These are phyloP conservation scores for Hirtodrosophila histrioides DNA, from an alignment of 2,888 invertebrate species.

Conservation along the genomic window DNA sequence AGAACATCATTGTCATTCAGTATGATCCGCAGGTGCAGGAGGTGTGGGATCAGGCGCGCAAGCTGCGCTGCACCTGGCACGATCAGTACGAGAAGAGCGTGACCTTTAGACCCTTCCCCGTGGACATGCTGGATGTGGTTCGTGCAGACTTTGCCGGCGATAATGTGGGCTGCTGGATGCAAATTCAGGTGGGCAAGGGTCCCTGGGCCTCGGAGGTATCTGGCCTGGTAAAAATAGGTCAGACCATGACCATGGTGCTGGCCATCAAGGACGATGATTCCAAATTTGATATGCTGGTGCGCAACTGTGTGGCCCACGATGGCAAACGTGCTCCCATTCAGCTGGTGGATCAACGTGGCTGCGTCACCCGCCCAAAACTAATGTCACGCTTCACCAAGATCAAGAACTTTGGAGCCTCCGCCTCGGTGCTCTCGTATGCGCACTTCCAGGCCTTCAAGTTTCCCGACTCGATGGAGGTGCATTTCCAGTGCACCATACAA, in stretches of 20 bases:
- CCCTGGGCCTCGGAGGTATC: conserved; percentile 98
- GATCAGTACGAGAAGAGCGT: conserved; percentile 98
- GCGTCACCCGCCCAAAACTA: conserved; percentile 95
- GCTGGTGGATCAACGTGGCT: conserved; percentile 95
- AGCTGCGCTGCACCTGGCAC: conserved; percentile 96
- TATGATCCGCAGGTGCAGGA: conserved; percentile 97
- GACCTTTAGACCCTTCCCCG: conserved; percentile 96
- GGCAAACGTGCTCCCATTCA: conserved; percentile 97
- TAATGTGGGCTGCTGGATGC: conserved; percentile 99
- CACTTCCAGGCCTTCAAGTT: conserved; percentile 98
- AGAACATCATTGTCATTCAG: conserved; percentile 96
- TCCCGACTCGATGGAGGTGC: conserved; percentile 98
- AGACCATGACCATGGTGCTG: conserved; percentile 98
- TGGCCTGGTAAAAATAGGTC: conserved; percentile 96
- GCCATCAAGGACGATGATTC: conserved; percentile 97
- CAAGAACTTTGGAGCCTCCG: conserved; percentile 96
- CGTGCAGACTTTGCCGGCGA: conserved; percentile 97
- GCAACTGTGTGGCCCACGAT: conserved; percentile 97
- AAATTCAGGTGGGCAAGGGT: conserved; percentile 97
- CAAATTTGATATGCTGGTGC: conserved; percentile 97
- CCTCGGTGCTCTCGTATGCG: conserved; percentile 95
- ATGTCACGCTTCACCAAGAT: conserved; percentile 98
- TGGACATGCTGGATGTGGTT: conserved; percentile 97
- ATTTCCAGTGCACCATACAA: conserved; percentile 97
- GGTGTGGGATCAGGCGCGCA: conserved; percentile 97